Percentiles rank a stretch among this genome's conserved stretches.
These are phyloP conservation scores for Cephalopachus bancanus DNA, from an alignment of 2,797 vertebrate genomes.

Conservation along the genomic window DNA sequence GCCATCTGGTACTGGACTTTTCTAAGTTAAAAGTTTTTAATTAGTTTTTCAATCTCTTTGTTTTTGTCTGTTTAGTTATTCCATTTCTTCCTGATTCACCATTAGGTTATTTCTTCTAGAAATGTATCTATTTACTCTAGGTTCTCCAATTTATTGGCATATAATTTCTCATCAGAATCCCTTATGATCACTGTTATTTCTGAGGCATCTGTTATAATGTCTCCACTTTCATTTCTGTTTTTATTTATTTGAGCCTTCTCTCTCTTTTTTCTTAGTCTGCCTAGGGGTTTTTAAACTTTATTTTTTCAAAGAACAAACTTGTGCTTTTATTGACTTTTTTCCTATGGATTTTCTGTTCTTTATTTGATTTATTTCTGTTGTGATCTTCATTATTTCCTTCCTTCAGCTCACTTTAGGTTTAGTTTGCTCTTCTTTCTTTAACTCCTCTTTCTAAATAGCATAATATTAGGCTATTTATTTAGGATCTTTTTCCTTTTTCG, in stretches of 20 bases:
- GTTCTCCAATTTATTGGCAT: not conserved
- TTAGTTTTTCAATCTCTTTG: not conserved
- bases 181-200: not conserved
- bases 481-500: not conserved
- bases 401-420: not conserved
- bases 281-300: not conserved
- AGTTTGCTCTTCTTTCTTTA: not conserved
- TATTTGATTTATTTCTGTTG: not conserved
- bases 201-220: not conserved
- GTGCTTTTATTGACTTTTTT: not conserved
- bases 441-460: too few species aligned
- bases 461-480: not conserved
- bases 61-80: not conserved
- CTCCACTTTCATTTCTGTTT: not conserved
- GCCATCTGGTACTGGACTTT: not conserved
- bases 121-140: not conserved
- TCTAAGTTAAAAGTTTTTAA: not conserved
- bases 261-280: not conserved
- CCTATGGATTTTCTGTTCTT: not conserved
- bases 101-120: not conserved
- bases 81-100: not conserved
- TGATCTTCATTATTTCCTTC: not conserved
- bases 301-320: not conserved
- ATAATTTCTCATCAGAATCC: not conserved
- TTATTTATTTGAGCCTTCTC: not conserved